These are phyloP conservation scores for Macquaria ambigua DNA, from an alignment of 2,113 vertebrate genomes.

Conservation along the genomic window DNA sequence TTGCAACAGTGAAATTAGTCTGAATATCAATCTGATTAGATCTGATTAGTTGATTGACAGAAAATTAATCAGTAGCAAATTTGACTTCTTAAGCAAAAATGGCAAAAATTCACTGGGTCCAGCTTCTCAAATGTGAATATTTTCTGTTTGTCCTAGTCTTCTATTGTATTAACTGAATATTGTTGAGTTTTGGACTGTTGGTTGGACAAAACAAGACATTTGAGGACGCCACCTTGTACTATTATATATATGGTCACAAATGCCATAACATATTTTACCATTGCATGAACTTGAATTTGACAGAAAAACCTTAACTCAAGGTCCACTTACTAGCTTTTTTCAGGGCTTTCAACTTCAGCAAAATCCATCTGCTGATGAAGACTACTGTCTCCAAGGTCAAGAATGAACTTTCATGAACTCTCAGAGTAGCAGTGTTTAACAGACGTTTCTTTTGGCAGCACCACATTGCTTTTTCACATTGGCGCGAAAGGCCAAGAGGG, in stretches of 20 bases:
- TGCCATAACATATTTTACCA: background rate
- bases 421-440: background rate
- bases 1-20: background rate
- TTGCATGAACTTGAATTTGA: background rate
- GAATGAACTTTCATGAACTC: slow-evolving; percentile 15
- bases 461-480: slow-evolving; percentile 25
- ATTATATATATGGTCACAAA: background rate
- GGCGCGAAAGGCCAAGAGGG: background rate
- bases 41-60: background rate
- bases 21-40: background rate
- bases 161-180: background rate
- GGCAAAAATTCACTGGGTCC: too few relatives aligned
- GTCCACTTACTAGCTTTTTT: background rate
- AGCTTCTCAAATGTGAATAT: background rate
- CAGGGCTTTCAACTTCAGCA: background rate
- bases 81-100: background rate
- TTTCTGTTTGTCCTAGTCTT: background rate
- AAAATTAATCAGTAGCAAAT: background rate
- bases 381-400: slow-evolving; percentile 7
- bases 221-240: too few relatives aligned
- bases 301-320: background rate
- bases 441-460: slow-evolving; percentile 27
- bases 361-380: background rate
- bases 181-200: background rate
- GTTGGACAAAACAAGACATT: background rate